phyloP scores from a whole-genome alignment of 1,140 invertebrate species.

The Drosophila bifasciata region DNA sequence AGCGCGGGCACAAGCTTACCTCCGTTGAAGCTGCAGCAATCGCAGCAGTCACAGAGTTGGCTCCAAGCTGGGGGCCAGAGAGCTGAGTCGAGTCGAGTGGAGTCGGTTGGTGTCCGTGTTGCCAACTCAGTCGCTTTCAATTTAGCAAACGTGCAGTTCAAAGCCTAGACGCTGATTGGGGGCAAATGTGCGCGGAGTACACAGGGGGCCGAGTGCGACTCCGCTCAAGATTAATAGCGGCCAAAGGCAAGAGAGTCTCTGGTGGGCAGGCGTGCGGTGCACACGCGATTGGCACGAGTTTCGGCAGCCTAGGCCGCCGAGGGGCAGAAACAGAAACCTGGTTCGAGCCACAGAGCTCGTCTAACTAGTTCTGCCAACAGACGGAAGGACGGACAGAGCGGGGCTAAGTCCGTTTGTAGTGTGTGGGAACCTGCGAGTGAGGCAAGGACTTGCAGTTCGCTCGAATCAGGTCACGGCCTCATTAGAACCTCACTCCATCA shows the following conservation, averaged over 20 bases:
- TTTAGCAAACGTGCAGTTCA: conserved; percentile 81
- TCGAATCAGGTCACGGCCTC: conserved; percentile 75
- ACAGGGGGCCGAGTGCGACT: conserved; percentile 36
- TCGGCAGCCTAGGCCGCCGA: conserved; percentile 29
- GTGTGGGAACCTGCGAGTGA: conserved; percentile 61
- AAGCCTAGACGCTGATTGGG: conserved; percentile 77
- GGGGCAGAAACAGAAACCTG: conserved; percentile 22
- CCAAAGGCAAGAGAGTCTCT: conserved; percentile 53
- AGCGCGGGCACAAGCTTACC: conserved; percentile 65
- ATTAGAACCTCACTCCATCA: conserved; percentile 60
- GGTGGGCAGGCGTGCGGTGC: conserved; percentile 72
- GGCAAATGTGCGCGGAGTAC: conserved; percentile 68
- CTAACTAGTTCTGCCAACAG: conserved; percentile 60
- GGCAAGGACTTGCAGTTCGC: conserved; percentile 57
- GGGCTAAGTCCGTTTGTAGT: conserved; percentile 19
- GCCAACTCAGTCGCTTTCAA: conserved; percentile 75
- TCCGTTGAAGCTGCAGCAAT: conserved; percentile 31
- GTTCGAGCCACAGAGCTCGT: conserved; percentile 52
- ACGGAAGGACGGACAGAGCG: not conserved
- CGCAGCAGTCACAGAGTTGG: conserved; percentile 27
- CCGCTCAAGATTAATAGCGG: conserved; percentile 73
- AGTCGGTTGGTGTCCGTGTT: conserved; percentile 38
- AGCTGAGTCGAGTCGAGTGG: no score
- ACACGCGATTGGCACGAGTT: conserved; percentile 83
- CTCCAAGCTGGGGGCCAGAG: conserved; percentile 4